Evolutionary conservation across 2,888 invertebrate species (phyloP), one percentile per base, ranked within the genome.

Genomic region (Trichopoda pennipes): DNA sequence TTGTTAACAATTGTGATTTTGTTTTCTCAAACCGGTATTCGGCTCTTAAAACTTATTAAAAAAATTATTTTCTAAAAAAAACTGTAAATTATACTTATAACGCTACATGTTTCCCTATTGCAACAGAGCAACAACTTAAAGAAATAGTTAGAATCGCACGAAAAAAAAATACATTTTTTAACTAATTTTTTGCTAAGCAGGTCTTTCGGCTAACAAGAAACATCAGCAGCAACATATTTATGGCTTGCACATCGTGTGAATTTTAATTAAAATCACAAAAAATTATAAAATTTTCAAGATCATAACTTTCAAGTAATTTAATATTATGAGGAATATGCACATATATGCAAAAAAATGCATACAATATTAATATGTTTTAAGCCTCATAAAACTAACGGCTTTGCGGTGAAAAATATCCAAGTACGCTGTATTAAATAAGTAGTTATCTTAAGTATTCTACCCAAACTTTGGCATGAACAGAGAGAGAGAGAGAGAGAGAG

Each of bases 191-290:
- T 16, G n/a, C 60, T 47, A 21, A 69, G 51, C 44, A 42, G 61
- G 47, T 42, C 58, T 35, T 23, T 69, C 47, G 32, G n/a, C 21
- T n/a, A 10, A 23, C 3, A 53, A 6, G n/a, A 51, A 6, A 49
- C 32, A 55, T 28, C 8, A 17, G 21, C 38, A 42, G 12, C 42
- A 69, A 32, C 60, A 76, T 69, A 63, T 77, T 76, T 77, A 74
- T 35, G 58, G 66, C 51, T 85, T 83, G 84, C 86, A 87, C 88
- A 88, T 86, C 87, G 88, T 88, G 88, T 88, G 89, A 89, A 89
- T 89, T 89, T 89, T 88, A 88, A 88, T 88, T 88, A 88, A 86
- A 85, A 77, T 68, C 3, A 28, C 44, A 69, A 76, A 55, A 60
- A 44, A 55, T 69, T 61, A 16, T 23, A 47, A 61, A 61, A 56